Evolutionary conservation across 1,140 invertebrate species (phyloP).

Genomic region (Eufriesea mexicana): DNA sequence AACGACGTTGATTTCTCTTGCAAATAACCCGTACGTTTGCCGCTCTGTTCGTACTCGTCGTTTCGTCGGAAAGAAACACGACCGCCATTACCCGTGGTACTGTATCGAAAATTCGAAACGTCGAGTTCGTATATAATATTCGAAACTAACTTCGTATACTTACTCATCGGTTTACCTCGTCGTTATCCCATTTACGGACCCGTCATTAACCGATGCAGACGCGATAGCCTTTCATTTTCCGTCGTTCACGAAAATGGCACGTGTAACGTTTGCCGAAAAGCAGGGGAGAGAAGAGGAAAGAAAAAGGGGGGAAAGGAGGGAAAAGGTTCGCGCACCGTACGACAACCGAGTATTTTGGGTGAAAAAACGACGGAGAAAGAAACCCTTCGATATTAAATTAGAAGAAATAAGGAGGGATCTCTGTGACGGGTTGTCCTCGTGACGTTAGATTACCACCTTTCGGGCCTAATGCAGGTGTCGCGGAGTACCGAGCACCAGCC

Average conservation of each 20-base stretch:
- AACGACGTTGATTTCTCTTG: background rate
- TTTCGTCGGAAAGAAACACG: too few species aligned
- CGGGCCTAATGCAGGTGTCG: constrained; percentile 36
- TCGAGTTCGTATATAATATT: background rate
- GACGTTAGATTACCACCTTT: constrained; percentile 46
- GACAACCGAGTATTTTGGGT: too few species aligned
- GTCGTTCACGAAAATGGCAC: background rate
- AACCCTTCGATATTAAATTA: constrained; percentile 15
- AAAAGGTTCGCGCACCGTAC: too few species aligned
- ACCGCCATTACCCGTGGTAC: background rate
- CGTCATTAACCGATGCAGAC: background rate
- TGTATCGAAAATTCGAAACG: background rate
- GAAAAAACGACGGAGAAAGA: background rate
- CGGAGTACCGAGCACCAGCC: background rate
- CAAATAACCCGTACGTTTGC: background rate
- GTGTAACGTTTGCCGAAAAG: background rate
- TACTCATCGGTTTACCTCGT: background rate
- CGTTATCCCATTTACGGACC: background rate
- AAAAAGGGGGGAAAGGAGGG: too few species aligned
- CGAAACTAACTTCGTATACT: background rate
- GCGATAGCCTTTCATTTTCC: background rate
- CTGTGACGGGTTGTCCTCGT: background rate
- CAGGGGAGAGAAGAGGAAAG: background rate
- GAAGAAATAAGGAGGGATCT: background rate
- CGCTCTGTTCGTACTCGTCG: too few species aligned